phyloP scores from a whole-genome alignment of 2,888 invertebrate genomes.

The Eucera pruinosa region DNA sequence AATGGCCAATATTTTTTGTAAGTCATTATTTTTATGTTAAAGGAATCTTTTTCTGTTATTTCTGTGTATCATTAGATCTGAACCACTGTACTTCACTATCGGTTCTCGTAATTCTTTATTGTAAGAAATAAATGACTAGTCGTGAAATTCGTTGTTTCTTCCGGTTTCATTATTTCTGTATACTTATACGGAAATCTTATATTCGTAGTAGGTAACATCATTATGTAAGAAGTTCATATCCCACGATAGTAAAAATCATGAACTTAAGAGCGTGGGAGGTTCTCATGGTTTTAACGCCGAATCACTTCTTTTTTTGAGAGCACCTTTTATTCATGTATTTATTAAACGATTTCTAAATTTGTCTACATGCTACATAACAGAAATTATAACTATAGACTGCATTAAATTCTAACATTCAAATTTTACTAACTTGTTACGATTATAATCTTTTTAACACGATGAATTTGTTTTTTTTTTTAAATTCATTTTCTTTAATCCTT shows the following conservation, averaged over 20 bases:
- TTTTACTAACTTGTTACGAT: too few species aligned
- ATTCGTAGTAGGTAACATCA: constrained; percentile 10
- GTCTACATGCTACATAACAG: not conserved
- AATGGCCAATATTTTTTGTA: too few species aligned
- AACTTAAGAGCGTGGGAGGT: constrained; percentile 22
- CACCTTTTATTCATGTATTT: not conserved
- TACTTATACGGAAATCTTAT: not conserved
- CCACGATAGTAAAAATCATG: constrained; percentile 36
- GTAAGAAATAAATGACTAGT: not conserved
- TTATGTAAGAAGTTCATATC: constrained; percentile 39
- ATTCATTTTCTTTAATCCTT: too few species aligned
- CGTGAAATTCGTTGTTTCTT: constrained; percentile 21
- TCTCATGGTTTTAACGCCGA: constrained; percentile 15
- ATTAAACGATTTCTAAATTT: not conserved
- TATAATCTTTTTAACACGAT: too few species aligned
- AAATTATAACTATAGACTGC: too few species aligned
- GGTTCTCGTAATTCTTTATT: too few species aligned
- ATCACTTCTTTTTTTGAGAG: constrained; percentile 1
- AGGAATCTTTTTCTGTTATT: too few species aligned
- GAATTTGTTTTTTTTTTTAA: too few species aligned
- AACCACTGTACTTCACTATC: too few species aligned
- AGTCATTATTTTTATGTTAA: too few species aligned
- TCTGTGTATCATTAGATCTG: too few species aligned
- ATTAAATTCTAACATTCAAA: too few species aligned
- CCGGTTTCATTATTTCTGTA: constrained; percentile 19